Evolutionary conservation across 2,113 vertebrate species (phyloP).

Genomic region (Phasianus colchicus): DNA sequence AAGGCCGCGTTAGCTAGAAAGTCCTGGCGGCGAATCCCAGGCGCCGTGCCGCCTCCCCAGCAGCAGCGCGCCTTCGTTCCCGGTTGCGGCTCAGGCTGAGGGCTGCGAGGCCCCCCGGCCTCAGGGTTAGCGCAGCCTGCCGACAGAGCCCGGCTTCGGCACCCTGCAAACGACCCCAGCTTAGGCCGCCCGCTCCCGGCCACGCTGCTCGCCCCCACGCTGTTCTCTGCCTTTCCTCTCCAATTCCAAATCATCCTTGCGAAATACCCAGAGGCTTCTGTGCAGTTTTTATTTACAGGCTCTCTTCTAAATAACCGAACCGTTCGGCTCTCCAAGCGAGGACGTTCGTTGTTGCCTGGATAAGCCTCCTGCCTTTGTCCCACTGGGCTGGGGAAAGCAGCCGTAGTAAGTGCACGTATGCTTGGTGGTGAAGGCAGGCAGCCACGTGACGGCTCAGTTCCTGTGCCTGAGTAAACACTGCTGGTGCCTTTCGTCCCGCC

Average conservation of each 20-base stretch:
- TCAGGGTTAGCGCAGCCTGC: no score
- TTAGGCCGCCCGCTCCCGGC: accelerated
- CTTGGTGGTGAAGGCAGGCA: accelerated
- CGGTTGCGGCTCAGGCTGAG: background rate
- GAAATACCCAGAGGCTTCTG: background rate
- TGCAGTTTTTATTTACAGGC: background rate
- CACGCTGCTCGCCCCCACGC: no score
- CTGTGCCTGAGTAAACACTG: accelerated
- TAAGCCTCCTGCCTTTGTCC: background rate
- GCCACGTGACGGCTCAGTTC: accelerated
- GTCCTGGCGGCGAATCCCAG: accelerated
- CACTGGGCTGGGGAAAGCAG: background rate
- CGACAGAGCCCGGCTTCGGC: no score
- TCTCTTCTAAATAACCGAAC: background rate
- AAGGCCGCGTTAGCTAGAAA: accelerated
- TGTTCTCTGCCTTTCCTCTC: background rate
- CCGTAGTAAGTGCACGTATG: background rate
- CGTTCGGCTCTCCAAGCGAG: background rate
- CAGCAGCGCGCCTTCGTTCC: no score
- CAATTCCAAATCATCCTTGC: accelerated
- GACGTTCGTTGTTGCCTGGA: background rate
- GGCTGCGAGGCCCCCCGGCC: no score
- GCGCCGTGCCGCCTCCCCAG: no score
- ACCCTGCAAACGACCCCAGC: no score
- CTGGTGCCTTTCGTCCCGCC: background rate